These are phyloP conservation scores for Poeciliopsis turrubarensis DNA, from an alignment of 2,113 vertebrate genomes.

Conservation along the genomic window DNA sequence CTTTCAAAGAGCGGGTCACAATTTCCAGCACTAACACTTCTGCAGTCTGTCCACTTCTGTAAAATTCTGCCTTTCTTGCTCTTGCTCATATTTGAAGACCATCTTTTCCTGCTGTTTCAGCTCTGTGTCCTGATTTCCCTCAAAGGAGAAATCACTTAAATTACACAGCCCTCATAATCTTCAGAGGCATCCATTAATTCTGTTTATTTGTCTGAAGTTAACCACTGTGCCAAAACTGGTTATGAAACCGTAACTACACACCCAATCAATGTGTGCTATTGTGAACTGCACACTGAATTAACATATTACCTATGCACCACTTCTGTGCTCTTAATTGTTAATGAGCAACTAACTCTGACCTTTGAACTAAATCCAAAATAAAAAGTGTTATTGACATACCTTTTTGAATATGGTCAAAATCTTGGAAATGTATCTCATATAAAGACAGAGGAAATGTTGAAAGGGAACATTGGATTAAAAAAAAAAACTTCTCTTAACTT, in stretches of 20 bases:
- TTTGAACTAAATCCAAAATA: no score
- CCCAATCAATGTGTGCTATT: background rate
- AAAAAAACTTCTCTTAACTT: background rate
- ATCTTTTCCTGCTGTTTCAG: background rate
- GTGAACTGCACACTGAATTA: no score
- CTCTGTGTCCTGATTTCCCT: background rate
- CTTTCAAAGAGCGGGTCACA: constrained; percentile 11
- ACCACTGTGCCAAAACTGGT: background rate
- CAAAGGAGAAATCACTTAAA: background rate
- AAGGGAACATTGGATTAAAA: constrained; percentile 10
- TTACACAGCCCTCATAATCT: background rate
- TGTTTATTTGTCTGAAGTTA: background rate
- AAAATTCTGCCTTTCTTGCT: background rate
- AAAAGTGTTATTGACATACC: no score
- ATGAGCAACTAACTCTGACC: no score
- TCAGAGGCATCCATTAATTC: background rate
- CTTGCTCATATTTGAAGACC: constrained; percentile 1
- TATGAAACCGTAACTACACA: background rate
- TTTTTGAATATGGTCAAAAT: no score
- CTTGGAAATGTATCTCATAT: background rate
- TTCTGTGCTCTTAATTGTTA: no score
- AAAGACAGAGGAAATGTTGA: background rate
- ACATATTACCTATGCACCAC: no score
- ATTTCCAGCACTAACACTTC: background rate
- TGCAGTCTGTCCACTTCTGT: background rate